Evolutionary conservation across 2,113 vertebrate genomes (phyloP).

Genomic region (Indri indri): DNA sequence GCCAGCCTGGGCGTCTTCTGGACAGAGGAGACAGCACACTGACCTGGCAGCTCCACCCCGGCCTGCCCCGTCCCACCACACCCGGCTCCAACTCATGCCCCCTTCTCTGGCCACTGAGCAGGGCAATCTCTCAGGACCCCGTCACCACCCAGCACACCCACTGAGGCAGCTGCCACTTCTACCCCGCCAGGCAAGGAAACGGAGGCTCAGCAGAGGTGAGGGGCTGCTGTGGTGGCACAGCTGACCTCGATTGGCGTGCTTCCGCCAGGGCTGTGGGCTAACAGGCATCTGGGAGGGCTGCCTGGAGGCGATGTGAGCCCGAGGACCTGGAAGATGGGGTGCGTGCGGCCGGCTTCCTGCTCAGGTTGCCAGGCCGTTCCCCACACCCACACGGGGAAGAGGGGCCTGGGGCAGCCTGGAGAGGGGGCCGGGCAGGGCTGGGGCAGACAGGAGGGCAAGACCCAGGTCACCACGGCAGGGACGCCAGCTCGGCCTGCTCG

Average conservation of each 20-base stretch:
- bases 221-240: rapidly evolving
- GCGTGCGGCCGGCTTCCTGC: neutral
- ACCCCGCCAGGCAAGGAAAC: neutral
- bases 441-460: neutral
- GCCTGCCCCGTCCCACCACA: neutral
- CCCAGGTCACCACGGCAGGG: rapidly evolving
- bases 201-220: rapidly evolving
- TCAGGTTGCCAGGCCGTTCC: neutral
- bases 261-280: neutral
- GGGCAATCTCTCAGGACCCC: neutral
- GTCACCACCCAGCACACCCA: neutral
- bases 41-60: neutral
- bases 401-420: neutral
- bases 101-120: neutral
- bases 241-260: neutral
- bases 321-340: neutral
- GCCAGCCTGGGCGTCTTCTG: neutral
- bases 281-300: neutral
- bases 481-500: neutral
- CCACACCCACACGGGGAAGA: neutral
- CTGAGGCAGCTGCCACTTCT: neutral
- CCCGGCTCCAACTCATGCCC: rapidly evolving
- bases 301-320: neutral
- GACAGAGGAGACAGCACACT: neutral
- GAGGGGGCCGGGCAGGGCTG: neutral